A percentile compares a stretch with the other conserved stretches of the same genome.
Evolutionary conservation across 2,888 invertebrate species (phyloP).

Genomic region (Sclerodermus sp.): DNA sequence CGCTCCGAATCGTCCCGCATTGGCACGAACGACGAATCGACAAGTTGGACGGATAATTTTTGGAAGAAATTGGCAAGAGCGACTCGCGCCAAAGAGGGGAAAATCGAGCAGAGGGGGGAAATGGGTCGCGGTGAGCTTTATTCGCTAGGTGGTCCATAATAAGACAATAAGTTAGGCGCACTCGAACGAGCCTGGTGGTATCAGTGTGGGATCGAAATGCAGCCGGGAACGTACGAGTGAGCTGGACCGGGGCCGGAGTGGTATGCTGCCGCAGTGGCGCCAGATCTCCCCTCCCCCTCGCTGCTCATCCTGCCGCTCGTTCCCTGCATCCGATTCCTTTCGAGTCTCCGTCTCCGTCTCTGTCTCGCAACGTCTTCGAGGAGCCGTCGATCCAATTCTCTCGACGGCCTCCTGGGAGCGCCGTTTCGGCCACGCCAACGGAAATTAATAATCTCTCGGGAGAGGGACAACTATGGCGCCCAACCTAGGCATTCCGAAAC

Average conservation of each 20-base stretch:
- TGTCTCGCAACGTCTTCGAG: too few species aligned
- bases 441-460: constrained; percentile 11
- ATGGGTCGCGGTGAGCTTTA: constrained; percentile 10
- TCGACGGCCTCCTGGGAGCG: constrained; percentile 28
- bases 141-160: constrained; percentile 55
- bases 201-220: constrained; percentile 49
- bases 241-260: constrained; percentile 3
- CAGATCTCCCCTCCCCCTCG: constrained; percentile 21
- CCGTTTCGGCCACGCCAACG: constrained; percentile 29
- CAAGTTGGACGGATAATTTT: too few species aligned
- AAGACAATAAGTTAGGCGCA: constrained; percentile 49
- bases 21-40: neutral
- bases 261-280: constrained; percentile 30
- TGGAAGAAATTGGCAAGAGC: neutral
- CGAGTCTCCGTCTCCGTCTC: constrained; percentile 2
- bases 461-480: too few species aligned
- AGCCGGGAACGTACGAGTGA: constrained; percentile 19
- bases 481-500: too few species aligned
- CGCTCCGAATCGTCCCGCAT: neutral
- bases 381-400: constrained; percentile 35
- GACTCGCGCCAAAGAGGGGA: too few species aligned
- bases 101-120: neutral
- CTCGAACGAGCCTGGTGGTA: constrained; percentile 32
- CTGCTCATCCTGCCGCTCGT: neutral
- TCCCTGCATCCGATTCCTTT: neutral